Base-by-base conservation (phyloP, 2,113 vertebrate species). In the Archocentrus centrarchus region DNA sequence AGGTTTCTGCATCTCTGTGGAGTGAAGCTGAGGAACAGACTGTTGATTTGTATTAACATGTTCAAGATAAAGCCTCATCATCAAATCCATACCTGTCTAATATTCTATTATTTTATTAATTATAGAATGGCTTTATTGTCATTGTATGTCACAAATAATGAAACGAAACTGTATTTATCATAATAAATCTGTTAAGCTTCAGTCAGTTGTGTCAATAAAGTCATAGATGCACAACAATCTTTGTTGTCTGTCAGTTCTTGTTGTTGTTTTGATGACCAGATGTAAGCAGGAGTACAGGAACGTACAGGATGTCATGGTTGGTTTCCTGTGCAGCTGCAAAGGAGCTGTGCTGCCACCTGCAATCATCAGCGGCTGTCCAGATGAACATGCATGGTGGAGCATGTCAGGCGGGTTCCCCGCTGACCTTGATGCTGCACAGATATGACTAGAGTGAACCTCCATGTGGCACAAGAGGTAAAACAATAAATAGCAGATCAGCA, bases 321-420 rank as follows among this genome's bases (percentile, higher is more conserved):
- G 80, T 90, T 94, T 93, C 90, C 88, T 92, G 85, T 85, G 84
- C 87, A 89, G 89, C 89, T 93, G 91, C 13, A 37, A 77, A 77
- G 63, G 79, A 73, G 53, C 80, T 44, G 57, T 11, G 14, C 76
- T 79, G 79, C 73, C 14, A 15, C 53, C 77, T 81, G 76, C 75
- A 35, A 78, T 82, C 84, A 86, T 81, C 37, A 2, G 13, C 70
- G 32, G 32, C 77, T 81, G 60, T 85, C 70, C 70, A 63, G 70
- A 44, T 44, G 59, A 81, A 70, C 83, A 41, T 58, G 77, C 83
- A 44, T 35, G 47, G 39, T 35, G 73, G 77, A 82, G 84, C 79
- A 24, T 85, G 81, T 87, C 82, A 68, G 84, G 70, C 7, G 0
- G 35, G 50, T 61, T 83, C 57, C 59, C 62, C 24, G 75, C 44